A percentile compares a stretch with the other conserved stretches of the same genome.
These are phyloP conservation scores for Bruchidius siliquastri DNA, from an alignment of 2,888 invertebrate species.

Conservation along the genomic window DNA sequence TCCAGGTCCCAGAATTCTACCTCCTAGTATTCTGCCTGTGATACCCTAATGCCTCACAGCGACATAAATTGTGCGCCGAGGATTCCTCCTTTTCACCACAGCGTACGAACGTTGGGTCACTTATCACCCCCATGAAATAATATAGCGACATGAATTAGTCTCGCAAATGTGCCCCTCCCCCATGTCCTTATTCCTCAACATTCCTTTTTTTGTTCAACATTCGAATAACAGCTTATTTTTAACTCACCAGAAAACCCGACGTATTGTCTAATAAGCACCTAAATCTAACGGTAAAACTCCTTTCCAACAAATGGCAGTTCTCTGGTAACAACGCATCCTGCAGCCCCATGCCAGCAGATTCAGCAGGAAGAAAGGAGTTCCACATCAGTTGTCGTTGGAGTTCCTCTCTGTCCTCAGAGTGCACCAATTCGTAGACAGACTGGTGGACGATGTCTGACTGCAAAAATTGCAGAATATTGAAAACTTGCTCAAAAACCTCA, in stretches of 20 bases:
- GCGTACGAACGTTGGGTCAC: too few species aligned
- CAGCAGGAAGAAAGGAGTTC: slow-evolving; percentile 87
- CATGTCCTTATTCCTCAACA: too few species aligned
- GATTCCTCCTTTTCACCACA: too few species aligned
- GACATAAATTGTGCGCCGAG: too few species aligned
- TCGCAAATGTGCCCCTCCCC: too few species aligned
- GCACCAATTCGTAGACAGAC: slow-evolving; percentile 97
- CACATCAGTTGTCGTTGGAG: slow-evolving; percentile 90
- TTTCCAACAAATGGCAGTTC: slow-evolving; percentile 83
- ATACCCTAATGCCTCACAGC: too few species aligned
- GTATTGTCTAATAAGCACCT: slow-evolving; percentile 98
- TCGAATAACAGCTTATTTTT: too few species aligned
- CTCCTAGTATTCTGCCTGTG: too few species aligned
- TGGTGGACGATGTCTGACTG: slow-evolving; percentile 99
- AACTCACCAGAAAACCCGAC: slow-evolving; percentile 92
- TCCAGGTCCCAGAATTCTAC: too few species aligned
- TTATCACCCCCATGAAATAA: too few species aligned
- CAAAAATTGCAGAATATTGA: slow-evolving; percentile 39
- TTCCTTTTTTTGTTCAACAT: too few species aligned
- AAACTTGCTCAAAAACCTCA: not conserved
- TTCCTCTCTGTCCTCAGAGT: slow-evolving; percentile 98
- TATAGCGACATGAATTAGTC: too few species aligned
- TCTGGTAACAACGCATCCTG: slow-evolving; percentile 88
- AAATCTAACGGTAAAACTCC: slow-evolving; percentile 98
- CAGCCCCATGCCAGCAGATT: slow-evolving; percentile 71